Evolutionary conservation across 1,140 invertebrate genomes (phyloP), one percentile per base, ranked within the genome.

Genomic region (Tigriopus japonicus): DNA sequence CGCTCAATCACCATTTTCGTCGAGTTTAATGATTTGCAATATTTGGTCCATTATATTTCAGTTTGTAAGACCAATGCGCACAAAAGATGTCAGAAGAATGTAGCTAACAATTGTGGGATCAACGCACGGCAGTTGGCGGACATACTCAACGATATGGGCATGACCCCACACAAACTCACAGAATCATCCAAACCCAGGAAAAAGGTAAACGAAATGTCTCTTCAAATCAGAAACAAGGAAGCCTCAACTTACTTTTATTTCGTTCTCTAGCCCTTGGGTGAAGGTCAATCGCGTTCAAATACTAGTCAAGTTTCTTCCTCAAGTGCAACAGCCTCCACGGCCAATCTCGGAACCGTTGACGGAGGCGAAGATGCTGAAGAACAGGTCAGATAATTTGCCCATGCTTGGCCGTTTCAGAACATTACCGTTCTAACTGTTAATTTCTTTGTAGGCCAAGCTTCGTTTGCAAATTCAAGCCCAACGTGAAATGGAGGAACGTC

Each of bases 21-120:
- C 17, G 5, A 40, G 42, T 42, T 17, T 59, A 45, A 45, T 56
- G 45, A 56, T 7, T 63, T 35, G 42, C 14, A 5, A 55, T 55
- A 3, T 24, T 24, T 56, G 23, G 53, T 52, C 43, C 65, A 63
- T 65, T 41, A 62, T 56, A 56, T 67, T 72, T 23, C 70, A 85
- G 88, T 83, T 64, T 99, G 96, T 73, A 86, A 82, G 66, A 84
- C 98, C 78, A 98, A 98, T 76, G 91, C 98, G 60, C 96, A 99
- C 76, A 98, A 98, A 74, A 80, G 94, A 62, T 98, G 95, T 72
- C 86, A 96, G 73, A 93, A 92, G 74, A 98, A 98, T 76, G 94
- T 99, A 42, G 92, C 96, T 42, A 98, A 98, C 74, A 98, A 95
- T 73, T 99, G 96, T 75, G 94, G 96, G 65, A 93, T 97, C 68